Evolutionary conservation across 2,113 vertebrate species (phyloP).

Genomic region (Percopsis transmontana): DNA sequence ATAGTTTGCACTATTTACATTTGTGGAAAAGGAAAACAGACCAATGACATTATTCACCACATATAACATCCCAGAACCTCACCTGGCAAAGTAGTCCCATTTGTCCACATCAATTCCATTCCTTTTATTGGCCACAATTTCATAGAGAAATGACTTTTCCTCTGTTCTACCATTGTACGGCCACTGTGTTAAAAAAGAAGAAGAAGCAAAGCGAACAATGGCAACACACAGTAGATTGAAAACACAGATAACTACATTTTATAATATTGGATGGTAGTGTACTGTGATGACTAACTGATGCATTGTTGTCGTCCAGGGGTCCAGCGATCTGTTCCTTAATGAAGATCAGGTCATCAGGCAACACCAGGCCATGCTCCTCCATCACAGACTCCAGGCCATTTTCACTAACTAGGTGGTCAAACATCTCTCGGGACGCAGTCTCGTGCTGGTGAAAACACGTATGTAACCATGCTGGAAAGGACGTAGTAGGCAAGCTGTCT

Average conservation of each 20-base stretch:
- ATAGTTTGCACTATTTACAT: no score
- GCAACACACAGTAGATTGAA: not conserved
- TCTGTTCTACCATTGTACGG: slow-evolving; percentile 82
- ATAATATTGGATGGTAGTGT: no score
- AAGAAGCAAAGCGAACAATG: not conserved
- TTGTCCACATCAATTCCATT: slow-evolving; percentile 97
- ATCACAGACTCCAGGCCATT: slow-evolving; percentile 81
- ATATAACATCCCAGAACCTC: not conserved
- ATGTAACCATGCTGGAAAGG: not conserved
- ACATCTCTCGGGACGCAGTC: slow-evolving; percentile 87
- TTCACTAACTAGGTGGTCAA: slow-evolving; percentile 85
- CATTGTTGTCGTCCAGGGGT: slow-evolving; percentile 55
- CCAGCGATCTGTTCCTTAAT: slow-evolving; percentile 93
- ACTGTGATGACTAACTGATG: not conserved
- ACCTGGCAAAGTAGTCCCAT: slow-evolving; percentile 99
- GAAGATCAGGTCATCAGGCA: slow-evolving; percentile 86
- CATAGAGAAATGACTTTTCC: slow-evolving; percentile 93
- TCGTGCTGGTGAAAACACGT: slow-evolving; percentile 81
- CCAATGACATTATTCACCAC: not conserved
- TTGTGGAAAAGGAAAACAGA: not conserved
- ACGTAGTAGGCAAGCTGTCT: not conserved
- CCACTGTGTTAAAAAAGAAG: slow-evolving; percentile 80
- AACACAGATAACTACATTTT: not conserved
- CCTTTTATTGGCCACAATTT: slow-evolving; percentile 93
- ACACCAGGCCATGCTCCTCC: slow-evolving; percentile 78